Evolutionary conservation across 2,797 vertebrate species (phyloP), one percentile per base, ranked within the genome.

Genomic region (Anabas testudineus): DNA sequence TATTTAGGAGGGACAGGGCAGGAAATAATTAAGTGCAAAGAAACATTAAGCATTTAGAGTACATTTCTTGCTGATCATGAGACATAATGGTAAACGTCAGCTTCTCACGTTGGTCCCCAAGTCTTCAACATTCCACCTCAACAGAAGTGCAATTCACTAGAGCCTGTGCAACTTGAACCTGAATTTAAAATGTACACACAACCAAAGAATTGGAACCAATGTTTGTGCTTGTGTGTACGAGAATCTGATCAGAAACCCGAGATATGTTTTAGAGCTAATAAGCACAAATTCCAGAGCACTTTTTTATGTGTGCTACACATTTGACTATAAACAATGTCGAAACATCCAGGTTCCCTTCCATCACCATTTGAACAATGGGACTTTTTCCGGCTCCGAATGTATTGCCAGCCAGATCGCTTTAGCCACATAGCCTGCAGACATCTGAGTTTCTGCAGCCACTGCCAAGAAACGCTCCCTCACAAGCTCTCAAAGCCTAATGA

Each of bases 351-450:
- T 90, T 93, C 83, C 86, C 89, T 90, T 84, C 84, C 80, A 88
- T 91, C 85, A 80, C 75, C 59, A 69, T 90, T 90, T 82, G 85
- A 93, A 93, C 93, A 94, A 92, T 90, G 89, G 82, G 88, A 90
- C 83, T 88, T 91, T 91, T 91, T 89, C 84, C 78, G 86, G 85
- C 90, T 92, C 86, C 66, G 87, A 91, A 88, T 84, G 86, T 88
- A 85, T 90, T 92, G 92, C 87, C 91, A 89, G 89, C 84, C 90
- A 90, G 91, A 91, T 88, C 82, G 90, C 91, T 93, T 91, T 91
- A 90, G 93, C 93, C 90, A 91, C 76, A 90, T 89, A 77, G 91
- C 93, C 92, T 73, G 78, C 71, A 89, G 93, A 88, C 87, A 93
- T 83, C 86, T 70, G 79, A 86, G 86, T 90, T 91, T 89, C 84